Evolutionary conservation across 2,113 vertebrate genomes (phyloP).

Genomic region (Callospermophilus lateralis): DNA sequence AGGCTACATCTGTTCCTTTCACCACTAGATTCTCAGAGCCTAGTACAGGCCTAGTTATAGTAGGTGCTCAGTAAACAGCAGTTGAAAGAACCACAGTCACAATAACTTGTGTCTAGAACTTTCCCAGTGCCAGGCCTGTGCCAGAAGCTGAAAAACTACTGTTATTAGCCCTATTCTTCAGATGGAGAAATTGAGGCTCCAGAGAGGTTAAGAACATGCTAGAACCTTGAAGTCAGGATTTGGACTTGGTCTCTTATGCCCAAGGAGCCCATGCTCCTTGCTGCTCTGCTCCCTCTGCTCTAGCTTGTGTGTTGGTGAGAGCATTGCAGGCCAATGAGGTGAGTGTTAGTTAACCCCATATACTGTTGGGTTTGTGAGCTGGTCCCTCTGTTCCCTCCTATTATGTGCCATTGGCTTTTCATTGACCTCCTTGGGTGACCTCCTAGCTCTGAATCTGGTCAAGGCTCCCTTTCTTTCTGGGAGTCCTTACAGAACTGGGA

Average conservation of each 20-base stretch:
- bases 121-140: not conserved
- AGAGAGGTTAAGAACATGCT: not conserved
- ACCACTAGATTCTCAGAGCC: not conserved
- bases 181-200: slow-evolving; percentile 16
- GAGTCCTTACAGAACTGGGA: not conserved
- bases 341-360: not conserved
- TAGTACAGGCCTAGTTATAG: not conserved
- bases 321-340: not conserved
- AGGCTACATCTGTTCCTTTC: not conserved
- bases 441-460: not conserved
- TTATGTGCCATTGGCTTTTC: not conserved
- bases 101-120: not conserved
- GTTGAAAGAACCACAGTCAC: not conserved
- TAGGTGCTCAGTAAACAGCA: not conserved
- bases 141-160: not conserved
- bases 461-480: not conserved
- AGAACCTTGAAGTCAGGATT: not conserved
- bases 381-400: too few relatives aligned
- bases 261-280: not conserved
- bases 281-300: not conserved
- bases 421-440: not conserved
- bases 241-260: not conserved
- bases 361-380: not conserved
- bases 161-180: not conserved
- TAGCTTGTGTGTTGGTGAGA: not conserved